These are phyloP conservation scores for Papilio dardanus DNA, from an alignment of 1,140 invertebrate species.

Conservation along the genomic window DNA sequence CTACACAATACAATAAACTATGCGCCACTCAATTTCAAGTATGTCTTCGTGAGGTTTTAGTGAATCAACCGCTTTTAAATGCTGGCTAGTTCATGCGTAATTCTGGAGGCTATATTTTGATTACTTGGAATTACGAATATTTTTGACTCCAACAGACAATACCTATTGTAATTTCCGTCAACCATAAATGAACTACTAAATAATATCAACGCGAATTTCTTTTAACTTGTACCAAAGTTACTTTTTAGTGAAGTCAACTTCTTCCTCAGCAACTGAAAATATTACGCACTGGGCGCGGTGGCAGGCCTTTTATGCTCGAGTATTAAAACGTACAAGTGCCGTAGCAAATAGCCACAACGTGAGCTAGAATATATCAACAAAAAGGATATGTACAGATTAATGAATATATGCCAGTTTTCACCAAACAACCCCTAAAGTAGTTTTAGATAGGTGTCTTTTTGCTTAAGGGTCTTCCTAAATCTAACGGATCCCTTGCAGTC, in stretches of 20 bases:
- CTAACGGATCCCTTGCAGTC: no score
- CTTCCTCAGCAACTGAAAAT: constrained; percentile 47
- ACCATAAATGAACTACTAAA: background rate
- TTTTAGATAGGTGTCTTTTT: no score
- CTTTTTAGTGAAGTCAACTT: constrained; percentile 63
- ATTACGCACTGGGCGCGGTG: constrained; percentile 43
- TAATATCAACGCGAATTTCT: constrained; percentile 16
- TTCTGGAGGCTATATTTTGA: background rate
- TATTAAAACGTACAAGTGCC: constrained; percentile 41
- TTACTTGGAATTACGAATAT: no score
- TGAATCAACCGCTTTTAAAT: no score
- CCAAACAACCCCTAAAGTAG: no score
- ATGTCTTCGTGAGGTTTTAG: no score
- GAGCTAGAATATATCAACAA: constrained; percentile 16
- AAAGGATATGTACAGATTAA: background rate
- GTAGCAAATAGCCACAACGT: constrained; percentile 25
- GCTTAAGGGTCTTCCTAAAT: no score
- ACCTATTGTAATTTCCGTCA: no score
- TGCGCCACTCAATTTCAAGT: no score
- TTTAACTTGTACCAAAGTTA: constrained; percentile 43
- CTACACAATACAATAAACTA: no score
- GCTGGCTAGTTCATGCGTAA: background rate
- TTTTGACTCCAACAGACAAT: background rate
- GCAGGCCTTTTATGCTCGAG: constrained; percentile 43
- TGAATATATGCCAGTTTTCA: no score